Conservation (phyloP, 2,797 vertebrate species). For the Meriones psammophilus region DNA sequence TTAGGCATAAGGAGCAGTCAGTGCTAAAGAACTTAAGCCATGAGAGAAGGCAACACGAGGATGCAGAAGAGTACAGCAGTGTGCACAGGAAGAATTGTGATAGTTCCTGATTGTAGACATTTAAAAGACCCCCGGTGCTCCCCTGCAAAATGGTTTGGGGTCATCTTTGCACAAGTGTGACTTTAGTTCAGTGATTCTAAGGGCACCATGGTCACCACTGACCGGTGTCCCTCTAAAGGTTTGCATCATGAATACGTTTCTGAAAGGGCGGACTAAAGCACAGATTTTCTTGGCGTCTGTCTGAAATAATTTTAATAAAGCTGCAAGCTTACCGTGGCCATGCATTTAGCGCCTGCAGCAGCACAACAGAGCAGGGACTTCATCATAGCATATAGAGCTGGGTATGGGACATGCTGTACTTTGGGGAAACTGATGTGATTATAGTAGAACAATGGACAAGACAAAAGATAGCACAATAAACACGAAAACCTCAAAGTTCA, state of each 20-base stretch:
- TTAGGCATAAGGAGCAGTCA: slow-evolving; percentile 69
- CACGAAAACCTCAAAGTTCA: slow-evolving; percentile 55
- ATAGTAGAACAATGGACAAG: slow-evolving; percentile 68
- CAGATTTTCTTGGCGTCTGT: slow-evolving; percentile 42
- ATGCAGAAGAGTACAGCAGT: slow-evolving; percentile 72
- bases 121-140: slow-evolving; percentile 21
- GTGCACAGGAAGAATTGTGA: slow-evolving; percentile 70
- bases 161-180: slow-evolving; percentile 55
- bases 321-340: slow-evolving; percentile 51
- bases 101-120: slow-evolving; percentile 51
- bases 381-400: slow-evolving; percentile 37
- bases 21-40: slow-evolving; percentile 37
- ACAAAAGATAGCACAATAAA: slow-evolving; percentile 53
- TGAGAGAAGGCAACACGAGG: slow-evolving; percentile 58
- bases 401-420: slow-evolving; percentile 75
- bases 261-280: neutral
- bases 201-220: slow-evolving; percentile 34
- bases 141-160: slow-evolving; percentile 63
- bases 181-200: slow-evolving; percentile 59
- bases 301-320: slow-evolving; percentile 72
- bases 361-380: slow-evolving; percentile 73
- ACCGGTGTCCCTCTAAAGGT: neutral
- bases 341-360: neutral
- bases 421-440: slow-evolving; percentile 79
- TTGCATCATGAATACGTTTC: slow-evolving; percentile 3